Conservation (phyloP, 2,888 invertebrate genomes). For the Dolichopus griseipennis region DNA sequence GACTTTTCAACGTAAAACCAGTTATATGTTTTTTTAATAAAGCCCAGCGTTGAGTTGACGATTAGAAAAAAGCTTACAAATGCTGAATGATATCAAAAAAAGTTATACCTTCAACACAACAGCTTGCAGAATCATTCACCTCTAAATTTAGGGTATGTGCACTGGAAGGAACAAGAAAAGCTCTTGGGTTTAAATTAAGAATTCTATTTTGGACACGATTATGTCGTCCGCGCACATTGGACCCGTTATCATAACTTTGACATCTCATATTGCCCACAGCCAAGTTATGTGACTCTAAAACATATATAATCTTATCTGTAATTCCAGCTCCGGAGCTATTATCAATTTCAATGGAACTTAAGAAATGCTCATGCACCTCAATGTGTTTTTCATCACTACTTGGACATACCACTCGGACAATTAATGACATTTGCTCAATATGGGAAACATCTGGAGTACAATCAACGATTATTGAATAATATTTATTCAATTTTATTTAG, state of each 20-base stretch:
- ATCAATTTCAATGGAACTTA: slow-evolving; percentile 9
- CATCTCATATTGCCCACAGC: slow-evolving; percentile 9
- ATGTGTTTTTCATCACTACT: slow-evolving; percentile 12
- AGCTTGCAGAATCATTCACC: background rate
- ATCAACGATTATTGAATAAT: slow-evolving; percentile 15
- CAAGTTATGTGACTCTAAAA: slow-evolving; percentile 6
- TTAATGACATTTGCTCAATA: slow-evolving; percentile 12
- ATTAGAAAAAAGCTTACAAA: slow-evolving; percentile 12
- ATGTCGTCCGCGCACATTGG: slow-evolving; percentile 14
- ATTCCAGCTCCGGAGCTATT: slow-evolving; percentile 9
- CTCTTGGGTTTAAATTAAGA: slow-evolving; percentile 12
- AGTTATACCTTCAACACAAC: slow-evolving; percentile 12
- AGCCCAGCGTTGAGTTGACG: slow-evolving; percentile 12
- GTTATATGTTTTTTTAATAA: slow-evolving; percentile 12
- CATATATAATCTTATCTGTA: slow-evolving; percentile 8
- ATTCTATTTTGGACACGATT: slow-evolving; percentile 13
- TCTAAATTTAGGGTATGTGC: slow-evolving; percentile 15
- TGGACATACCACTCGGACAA: slow-evolving; percentile 10
- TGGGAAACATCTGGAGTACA: slow-evolving; percentile 14
- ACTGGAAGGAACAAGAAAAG: slow-evolving; percentile 14
- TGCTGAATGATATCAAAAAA: slow-evolving; percentile 12
- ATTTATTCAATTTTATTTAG: slow-evolving; percentile 15
- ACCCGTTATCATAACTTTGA: slow-evolving; percentile 13
- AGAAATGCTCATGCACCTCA: slow-evolving; percentile 1
- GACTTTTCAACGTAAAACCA: no score